A percentile compares a stretch with the other conserved stretches of the same genome.
Evolutionary conservation across 2,888 invertebrate genomes (phyloP).

Genomic region (Eulithis prunata): DNA sequence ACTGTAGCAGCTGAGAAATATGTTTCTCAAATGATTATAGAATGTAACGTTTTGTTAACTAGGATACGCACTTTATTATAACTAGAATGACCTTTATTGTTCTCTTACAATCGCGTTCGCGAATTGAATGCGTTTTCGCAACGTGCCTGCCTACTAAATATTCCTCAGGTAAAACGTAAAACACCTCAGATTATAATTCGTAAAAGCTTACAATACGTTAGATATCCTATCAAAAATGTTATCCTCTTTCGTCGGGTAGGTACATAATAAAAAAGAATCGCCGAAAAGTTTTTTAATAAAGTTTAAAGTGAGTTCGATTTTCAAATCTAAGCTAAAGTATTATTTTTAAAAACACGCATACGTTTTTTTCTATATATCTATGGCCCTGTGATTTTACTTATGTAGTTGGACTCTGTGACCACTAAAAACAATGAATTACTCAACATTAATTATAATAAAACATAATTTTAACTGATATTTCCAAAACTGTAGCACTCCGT

Average conservation of each 20-base stretch:
- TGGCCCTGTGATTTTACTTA: conserved; percentile 18
- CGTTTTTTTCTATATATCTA: background rate
- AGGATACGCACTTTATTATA: conserved; percentile 47
- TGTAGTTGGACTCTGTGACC: conserved; percentile 26
- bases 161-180: conserved; percentile 23
- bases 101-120: conserved; percentile 60
- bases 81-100: conserved; percentile 62
- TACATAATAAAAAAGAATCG: too few species aligned
- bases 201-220: conserved; percentile 7
- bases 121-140: conserved; percentile 71
- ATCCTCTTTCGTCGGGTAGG: too few species aligned
- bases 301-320: background rate
- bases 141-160: conserved; percentile 49
- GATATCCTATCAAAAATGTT: background rate
- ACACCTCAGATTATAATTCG: conserved; percentile 24
- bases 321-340: too few species aligned
- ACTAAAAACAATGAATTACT: conserved; percentile 66
- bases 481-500: conserved; percentile 76
- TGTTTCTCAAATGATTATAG: conserved; percentile 12
- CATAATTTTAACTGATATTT: conserved; percentile 73
- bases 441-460: conserved; percentile 78
- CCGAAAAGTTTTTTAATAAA: too few species aligned
- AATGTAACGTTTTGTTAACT: conserved; percentile 26
- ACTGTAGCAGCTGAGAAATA: background rate
- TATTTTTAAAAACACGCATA: too few species aligned